Evolutionary conservation across 2,888 invertebrate genomes (phyloP).

Genomic region (Lithosia quadra): DNA sequence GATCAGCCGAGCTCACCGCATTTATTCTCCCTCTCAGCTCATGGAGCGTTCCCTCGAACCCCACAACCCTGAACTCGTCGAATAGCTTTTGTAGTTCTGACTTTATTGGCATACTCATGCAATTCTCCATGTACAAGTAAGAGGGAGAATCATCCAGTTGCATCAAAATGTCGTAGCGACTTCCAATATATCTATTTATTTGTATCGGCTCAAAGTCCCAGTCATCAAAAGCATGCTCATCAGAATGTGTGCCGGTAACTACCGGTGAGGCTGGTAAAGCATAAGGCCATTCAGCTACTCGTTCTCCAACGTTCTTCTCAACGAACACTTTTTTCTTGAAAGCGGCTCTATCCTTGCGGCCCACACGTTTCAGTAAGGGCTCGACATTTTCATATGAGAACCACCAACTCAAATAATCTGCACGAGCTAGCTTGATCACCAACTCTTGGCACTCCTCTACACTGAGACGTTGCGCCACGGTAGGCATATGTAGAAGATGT

Average conservation of each 20-base stretch:
- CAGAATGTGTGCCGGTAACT: slow-evolving; percentile 9
- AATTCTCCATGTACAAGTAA: not conserved
- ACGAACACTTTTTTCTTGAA: slow-evolving; percentile 67
- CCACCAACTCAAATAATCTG: slow-evolving; percentile 60
- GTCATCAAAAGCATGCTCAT: slow-evolving; percentile 16
- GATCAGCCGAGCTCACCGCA: slow-evolving; percentile 60
- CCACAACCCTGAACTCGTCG: slow-evolving; percentile 66
- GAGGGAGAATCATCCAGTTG: no score
- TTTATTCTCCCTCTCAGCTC: slow-evolving; percentile 63
- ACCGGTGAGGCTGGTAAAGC: slow-evolving; percentile 39
- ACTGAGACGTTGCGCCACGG: slow-evolving; percentile 58
- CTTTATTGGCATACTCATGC: slow-evolving; percentile 6
- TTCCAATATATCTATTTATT: not conserved
- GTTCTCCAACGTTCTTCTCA: slow-evolving; percentile 57
- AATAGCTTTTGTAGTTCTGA: slow-evolving; percentile 65
- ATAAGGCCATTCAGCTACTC: slow-evolving; percentile 60
- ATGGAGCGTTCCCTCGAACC: slow-evolving; percentile 63
- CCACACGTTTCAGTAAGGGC: slow-evolving; percentile 63
- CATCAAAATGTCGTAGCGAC: not conserved
- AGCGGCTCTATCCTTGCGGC: slow-evolving; percentile 49
- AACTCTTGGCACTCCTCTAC: slow-evolving; percentile 63
- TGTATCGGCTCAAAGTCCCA: slow-evolving; percentile 15
- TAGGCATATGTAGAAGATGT: slow-evolving; percentile 59
- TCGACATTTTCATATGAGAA: slow-evolving; percentile 66
- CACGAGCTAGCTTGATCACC: slow-evolving; percentile 59